Percentiles rank a stretch among this genome's conserved stretches.
Conservation (phyloP, 2,888 invertebrate genomes). For the Cryptosula pallasiana region DNA sequence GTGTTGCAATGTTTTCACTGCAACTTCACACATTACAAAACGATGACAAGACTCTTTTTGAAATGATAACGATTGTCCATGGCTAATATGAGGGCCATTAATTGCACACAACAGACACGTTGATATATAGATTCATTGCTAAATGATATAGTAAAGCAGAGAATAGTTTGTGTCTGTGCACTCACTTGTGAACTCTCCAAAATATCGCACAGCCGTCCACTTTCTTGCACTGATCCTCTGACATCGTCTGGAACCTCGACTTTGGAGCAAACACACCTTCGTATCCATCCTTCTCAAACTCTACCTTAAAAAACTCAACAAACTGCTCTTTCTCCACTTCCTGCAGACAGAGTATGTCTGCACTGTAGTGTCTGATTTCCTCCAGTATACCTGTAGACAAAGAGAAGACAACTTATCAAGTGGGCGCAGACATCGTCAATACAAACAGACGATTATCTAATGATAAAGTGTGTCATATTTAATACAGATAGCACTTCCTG, state of each 20-base stretch:
- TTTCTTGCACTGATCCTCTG: constrained; percentile 89
- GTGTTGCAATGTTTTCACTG: no score
- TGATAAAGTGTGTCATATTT: no score
- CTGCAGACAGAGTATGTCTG: constrained; percentile 93
- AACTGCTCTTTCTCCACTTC: constrained; percentile 99
- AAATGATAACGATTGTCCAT: no score
- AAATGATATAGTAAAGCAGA: not conserved
- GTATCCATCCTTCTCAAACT: constrained; percentile 78
- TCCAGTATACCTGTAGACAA: constrained; percentile 77
- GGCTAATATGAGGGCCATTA: no score
- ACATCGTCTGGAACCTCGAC: constrained; percentile 96
- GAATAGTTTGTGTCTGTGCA: constrained; percentile 9
- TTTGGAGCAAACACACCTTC: constrained; percentile 95
- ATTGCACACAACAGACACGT: no score
- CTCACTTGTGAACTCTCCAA: constrained; percentile 62
- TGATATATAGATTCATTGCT: no score
- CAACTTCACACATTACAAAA: no score
- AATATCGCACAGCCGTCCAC: constrained; percentile 99
- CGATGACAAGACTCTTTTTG: no score
- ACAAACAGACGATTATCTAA: no score
- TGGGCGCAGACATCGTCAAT: no score
- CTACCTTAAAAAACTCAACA: constrained; percentile 90
- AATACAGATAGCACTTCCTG: no score
- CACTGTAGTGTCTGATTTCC: constrained; percentile 90
- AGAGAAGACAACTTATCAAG: no score